phyloP scores from a whole-genome alignment of 1,140 invertebrate species.

The Pseudomyrmex pallidus region DNA sequence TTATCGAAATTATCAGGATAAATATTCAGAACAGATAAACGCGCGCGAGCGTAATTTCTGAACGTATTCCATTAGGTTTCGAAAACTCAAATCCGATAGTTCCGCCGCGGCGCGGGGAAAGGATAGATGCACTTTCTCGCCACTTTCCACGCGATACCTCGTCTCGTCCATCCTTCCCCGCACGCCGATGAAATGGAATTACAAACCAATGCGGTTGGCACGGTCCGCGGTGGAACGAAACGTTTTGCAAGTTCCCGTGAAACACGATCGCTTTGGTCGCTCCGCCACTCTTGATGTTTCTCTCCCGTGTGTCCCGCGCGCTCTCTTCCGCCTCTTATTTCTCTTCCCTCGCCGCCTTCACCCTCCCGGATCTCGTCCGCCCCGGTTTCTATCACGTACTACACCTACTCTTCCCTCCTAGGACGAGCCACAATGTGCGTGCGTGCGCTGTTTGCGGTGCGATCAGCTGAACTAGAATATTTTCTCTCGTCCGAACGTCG shows the following conservation, averaged over 20 bases:
- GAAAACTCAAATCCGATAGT: constrained; percentile 77
- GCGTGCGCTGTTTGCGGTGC: constrained; percentile 24
- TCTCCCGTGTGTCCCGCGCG: not conserved
- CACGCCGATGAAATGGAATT: constrained; percentile 79
- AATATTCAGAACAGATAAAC: constrained; percentile 64
- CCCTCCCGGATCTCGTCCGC: constrained; percentile 15
- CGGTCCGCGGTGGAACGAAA: constrained; percentile 61
- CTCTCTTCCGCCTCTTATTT: not conserved
- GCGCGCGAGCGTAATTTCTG: constrained; percentile 46
- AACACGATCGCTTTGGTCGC: constrained; percentile 44
- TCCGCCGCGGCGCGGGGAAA: constrained; percentile 47
- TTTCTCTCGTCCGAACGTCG: constrained; percentile 15
- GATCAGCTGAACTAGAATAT: constrained; percentile 35
- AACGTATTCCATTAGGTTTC: constrained; percentile 71
- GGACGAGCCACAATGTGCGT: not conserved
- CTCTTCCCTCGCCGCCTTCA: no score
- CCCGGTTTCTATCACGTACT: not conserved
- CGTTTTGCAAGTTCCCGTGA: constrained; percentile 75
- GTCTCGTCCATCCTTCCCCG: not conserved
- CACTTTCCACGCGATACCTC: constrained; percentile 12
- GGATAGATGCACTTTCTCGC: constrained; percentile 59
- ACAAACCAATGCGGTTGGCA: constrained; percentile 79
- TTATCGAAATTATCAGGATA: constrained; percentile 36
- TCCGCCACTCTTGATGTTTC: constrained; percentile 38
- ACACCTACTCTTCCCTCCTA: no score